Evolutionary conservation across 1,140 invertebrate genomes (phyloP).

Genomic region (Polypedilum pembai): DNA sequence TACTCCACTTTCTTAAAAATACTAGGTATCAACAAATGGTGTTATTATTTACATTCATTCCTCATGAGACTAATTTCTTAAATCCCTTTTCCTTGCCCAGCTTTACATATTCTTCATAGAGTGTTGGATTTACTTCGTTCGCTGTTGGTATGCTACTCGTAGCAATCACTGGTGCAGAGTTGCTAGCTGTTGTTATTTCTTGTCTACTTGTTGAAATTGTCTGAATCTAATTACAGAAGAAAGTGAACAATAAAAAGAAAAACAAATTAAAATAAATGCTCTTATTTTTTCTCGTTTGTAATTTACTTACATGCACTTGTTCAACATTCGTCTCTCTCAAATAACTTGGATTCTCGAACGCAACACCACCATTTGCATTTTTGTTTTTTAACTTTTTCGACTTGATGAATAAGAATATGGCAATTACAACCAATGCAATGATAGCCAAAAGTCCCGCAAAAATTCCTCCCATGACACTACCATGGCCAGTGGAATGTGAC

Average conservation of each 20-base stretch:
- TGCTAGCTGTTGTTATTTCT: not conserved
- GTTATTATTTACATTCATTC: slow-evolving; percentile 22
- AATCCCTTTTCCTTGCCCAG: slow-evolving; percentile 69
- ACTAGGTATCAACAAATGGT: slow-evolving; percentile 24
- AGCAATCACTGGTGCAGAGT: not conserved
- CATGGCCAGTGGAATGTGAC: slow-evolving; percentile 46
- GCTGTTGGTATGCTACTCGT: slow-evolving; percentile 2
- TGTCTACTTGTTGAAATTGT: slow-evolving; percentile 8
- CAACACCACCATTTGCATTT: slow-evolving; percentile 54
- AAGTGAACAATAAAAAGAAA: slow-evolving; percentile 5
- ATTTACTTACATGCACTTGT: slow-evolving; percentile 54
- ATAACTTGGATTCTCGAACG: slow-evolving; percentile 80
- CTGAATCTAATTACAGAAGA: slow-evolving; percentile 23
- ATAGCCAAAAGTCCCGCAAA: slow-evolving; percentile 58
- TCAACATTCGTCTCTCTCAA: slow-evolving; percentile 66
- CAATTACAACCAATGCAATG: slow-evolving; percentile 47
- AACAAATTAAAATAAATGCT: not conserved
- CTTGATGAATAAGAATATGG: slow-evolving; percentile 57
- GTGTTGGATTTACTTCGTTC: slow-evolving; percentile 60
- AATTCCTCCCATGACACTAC: slow-evolving; percentile 57
- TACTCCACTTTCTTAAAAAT: not conserved
- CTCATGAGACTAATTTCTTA: slow-evolving; percentile 58
- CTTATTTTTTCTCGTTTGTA: not conserved
- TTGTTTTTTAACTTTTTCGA: slow-evolving; percentile 52
- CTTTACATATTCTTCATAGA: slow-evolving; percentile 66